phyloP scores from a whole-genome alignment of 2,888 invertebrate genomes.

The Linnaemya vulpina region DNA sequence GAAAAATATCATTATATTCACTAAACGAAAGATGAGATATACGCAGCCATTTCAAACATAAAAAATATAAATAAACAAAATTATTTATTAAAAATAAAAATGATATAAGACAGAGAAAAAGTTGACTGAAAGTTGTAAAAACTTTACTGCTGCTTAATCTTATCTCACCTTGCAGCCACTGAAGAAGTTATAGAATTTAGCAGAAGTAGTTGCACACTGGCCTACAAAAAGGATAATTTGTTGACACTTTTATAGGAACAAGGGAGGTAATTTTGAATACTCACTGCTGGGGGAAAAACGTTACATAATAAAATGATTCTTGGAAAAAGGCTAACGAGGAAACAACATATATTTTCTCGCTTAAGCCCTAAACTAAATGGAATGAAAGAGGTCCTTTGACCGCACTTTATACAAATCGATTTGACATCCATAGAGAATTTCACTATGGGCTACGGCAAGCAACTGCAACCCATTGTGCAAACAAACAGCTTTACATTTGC shows the following conservation, averaged over 20 bases:
- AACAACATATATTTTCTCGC: too few relatives aligned
- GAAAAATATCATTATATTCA: slow-evolving; percentile 12
- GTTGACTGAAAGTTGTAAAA: slow-evolving; percentile 61
- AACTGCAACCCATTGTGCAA: slow-evolving; percentile 36
- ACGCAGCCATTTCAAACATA: not conserved
- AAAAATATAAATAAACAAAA: slow-evolving; percentile 21
- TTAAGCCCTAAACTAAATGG: too few relatives aligned
- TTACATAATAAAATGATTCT: too few relatives aligned
- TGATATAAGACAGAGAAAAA: slow-evolving; percentile 17
- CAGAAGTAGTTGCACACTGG: not conserved
- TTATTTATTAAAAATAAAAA: slow-evolving; percentile 8
- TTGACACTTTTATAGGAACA: too few relatives aligned
- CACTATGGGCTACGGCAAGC: too few relatives aligned
- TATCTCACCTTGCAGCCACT: slow-evolving; percentile 70
- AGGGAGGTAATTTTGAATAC: too few relatives aligned
- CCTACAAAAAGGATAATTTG: not conserved
- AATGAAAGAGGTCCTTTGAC: too few relatives aligned
- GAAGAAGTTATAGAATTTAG: slow-evolving; percentile 31
- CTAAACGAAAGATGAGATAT: not conserved
- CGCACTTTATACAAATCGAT: too few relatives aligned
- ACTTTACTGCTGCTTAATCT: slow-evolving; percentile 64
- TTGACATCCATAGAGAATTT: too few relatives aligned
- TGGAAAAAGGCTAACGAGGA: too few relatives aligned
- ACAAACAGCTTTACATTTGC: not conserved
- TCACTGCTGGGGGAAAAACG: too few relatives aligned